phyloP scores from a whole-genome alignment of 2,797 vertebrate genomes.

The Lithobates pipiens region DNA sequence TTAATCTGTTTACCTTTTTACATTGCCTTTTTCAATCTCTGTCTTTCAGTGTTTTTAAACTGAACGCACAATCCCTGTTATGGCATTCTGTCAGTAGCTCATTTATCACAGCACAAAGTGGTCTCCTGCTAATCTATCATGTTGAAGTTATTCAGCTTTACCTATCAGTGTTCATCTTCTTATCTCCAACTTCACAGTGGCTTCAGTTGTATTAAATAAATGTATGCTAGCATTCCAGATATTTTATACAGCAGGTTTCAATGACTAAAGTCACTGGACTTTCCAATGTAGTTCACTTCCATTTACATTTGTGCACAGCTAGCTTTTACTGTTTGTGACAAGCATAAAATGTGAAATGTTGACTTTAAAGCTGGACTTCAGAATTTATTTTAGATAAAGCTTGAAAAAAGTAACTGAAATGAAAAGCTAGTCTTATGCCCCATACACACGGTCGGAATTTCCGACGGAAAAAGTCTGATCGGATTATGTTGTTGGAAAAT shows the following conservation, averaged over 20 bases:
- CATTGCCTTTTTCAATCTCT: conserved; percentile 37
- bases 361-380: conserved; percentile 16
- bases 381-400: background rate
- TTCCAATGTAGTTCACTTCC: conserved; percentile 34
- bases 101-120: conserved; percentile 46
- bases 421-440: too few species aligned
- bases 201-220: conserved; percentile 56
- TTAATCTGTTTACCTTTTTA: conserved; percentile 42
- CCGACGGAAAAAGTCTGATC: too few species aligned
- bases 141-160: conserved; percentile 50
- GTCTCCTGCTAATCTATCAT: conserved; percentile 56
- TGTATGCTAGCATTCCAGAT: conserved; percentile 48
- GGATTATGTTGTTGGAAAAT: too few species aligned
- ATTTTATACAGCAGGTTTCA: conserved; percentile 33
- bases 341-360: conserved; percentile 33
- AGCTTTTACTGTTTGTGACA: conserved; percentile 39
- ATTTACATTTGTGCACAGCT: conserved; percentile 38
- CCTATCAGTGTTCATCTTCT: conserved; percentile 55
- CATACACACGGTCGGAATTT: too few species aligned
- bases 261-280: conserved; percentile 35
- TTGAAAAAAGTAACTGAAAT: too few species aligned
- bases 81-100: conserved; percentile 56
- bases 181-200: conserved; percentile 45
- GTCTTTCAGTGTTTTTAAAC: conserved; percentile 36
- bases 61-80: conserved; percentile 43